A percentile compares a stretch with the other conserved stretches of the same genome.
phyloP scores from a whole-genome alignment of 2,888 invertebrate genomes.

The Philhelius pedissequus region DNA sequence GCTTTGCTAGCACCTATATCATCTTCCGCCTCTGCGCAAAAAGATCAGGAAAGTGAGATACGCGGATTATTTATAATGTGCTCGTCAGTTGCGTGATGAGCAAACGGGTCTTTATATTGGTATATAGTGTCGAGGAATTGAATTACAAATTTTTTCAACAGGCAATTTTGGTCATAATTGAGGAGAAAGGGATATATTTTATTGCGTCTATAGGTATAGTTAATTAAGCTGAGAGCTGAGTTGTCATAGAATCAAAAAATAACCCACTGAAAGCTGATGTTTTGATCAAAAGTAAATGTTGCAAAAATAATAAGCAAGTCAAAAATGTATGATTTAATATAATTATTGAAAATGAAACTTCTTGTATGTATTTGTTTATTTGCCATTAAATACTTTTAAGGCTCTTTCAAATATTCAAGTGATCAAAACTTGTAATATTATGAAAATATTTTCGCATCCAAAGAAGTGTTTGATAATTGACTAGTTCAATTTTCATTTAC shows the following conservation, averaged over 20 bases:
- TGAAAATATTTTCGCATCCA: too few species aligned
- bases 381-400: too few species aligned
- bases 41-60: conserved; percentile 46
- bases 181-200: not conserved
- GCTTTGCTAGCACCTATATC: conserved; percentile 48
- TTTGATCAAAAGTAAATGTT: not conserved
- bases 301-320: not conserved
- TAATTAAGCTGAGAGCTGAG: not conserved
- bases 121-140: conserved; percentile 31
- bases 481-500: too few species aligned
- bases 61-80: conserved; percentile 61
- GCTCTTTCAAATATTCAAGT: too few species aligned
- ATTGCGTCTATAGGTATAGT: not conserved
- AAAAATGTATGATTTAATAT: not conserved
- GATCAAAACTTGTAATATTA: too few species aligned
- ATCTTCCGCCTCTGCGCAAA: conserved; percentile 57
- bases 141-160: conserved; percentile 54
- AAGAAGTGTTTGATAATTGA: too few species aligned
- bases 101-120: not conserved
- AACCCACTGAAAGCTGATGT: not conserved
- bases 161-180: conserved; percentile 10
- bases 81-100: conserved; percentile 48
- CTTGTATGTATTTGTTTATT: too few species aligned
- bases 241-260: not conserved
- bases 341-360: not conserved